Evolutionary conservation across 1,140 invertebrate genomes (phyloP), one percentile per base, ranked within the genome.

Genomic region (Bombus balteatus): DNA sequence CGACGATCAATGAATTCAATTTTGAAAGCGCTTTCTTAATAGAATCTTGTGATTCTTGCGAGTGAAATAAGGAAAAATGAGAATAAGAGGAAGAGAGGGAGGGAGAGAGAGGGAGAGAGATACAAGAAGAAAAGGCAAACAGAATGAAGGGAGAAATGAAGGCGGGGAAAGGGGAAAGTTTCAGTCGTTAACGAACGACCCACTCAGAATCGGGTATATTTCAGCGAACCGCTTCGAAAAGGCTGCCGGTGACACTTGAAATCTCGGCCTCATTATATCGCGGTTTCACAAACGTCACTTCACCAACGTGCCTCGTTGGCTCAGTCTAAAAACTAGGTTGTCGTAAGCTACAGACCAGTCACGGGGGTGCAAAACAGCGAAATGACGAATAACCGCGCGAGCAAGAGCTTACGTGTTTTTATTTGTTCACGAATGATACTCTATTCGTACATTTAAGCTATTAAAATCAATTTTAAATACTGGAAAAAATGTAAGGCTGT

Each of bases 211-310:
- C 70, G 78, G 78, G 71, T 74, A 22, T 68, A 74, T 85, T 85
- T 85, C 82, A 78, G 65, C 37, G 66, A 43, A 34, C 43, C 62
- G 84, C 47, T 75, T 81, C 84, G 70, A 81, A 85, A 85, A 85
- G 84, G 57, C 78, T 85, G 83, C 43, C 79, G 28, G 70, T 85
- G 84, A 81, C 84, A 85, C 84, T 85, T 81, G 84, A 85, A 85
- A 81, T 81, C 78, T 73, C 84, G 84, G 84, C 79, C 84, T 75
- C 84, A 75, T 85, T 85, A 85, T 85, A 81, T 81, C 84, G 79
- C n/a, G 84, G 84, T 81, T 73, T 81, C 84, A 59, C 79, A 85
- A 85, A 85, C 77, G 77, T 85, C 83, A 81, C 78, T 81, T 81
- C 73, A 73, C 70, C 82, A 59, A 53, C 37, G 57, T 34, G 72